These are phyloP conservation scores for Poecilobothrus nobilitatus DNA, from an alignment of 2,888 invertebrate species.

Conservation along the genomic window DNA sequence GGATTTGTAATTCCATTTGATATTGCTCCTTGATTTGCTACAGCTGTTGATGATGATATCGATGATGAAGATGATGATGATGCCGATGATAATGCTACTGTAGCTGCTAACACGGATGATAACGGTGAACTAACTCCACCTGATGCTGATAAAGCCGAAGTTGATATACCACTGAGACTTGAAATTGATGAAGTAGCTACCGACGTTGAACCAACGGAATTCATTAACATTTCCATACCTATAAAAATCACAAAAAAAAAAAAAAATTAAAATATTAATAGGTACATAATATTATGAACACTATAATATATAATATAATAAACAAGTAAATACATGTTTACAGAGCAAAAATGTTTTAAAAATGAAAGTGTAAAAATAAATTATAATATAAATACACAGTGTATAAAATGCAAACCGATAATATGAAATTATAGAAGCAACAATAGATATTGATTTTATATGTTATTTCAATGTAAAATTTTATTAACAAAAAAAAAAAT, in stretches of 20 bases:
- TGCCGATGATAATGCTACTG: slow-evolving; percentile 20
- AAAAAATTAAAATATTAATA: slow-evolving; percentile 8
- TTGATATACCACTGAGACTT: slow-evolving; percentile 13
- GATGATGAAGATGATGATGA: slow-evolving; percentile 9
- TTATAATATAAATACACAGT: no score
- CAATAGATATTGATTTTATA: no score
- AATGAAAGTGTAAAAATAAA: no score
- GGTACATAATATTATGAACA: no score
- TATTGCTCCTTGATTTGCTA: background rate
- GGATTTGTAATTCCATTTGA: background rate
- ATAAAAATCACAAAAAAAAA: background rate
- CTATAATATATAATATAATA: no score
- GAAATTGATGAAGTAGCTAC: slow-evolving; percentile 22
- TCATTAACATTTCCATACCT: slow-evolving; percentile 57
- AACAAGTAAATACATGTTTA: no score
- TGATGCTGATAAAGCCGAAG: slow-evolving; percentile 17
- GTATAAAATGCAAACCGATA: no score
- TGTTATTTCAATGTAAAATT: no score
- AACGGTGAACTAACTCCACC: slow-evolving; percentile 7
- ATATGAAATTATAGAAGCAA: no score
- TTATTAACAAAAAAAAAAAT: background rate
- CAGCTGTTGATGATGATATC: slow-evolving; percentile 11
- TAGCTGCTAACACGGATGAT: slow-evolving; percentile 22
- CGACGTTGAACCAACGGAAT: slow-evolving; percentile 44
- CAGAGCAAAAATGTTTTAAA: no score